Conservation (phyloP, 2,797 vertebrate genomes). For the Pachyuromys duprasi region DNA sequence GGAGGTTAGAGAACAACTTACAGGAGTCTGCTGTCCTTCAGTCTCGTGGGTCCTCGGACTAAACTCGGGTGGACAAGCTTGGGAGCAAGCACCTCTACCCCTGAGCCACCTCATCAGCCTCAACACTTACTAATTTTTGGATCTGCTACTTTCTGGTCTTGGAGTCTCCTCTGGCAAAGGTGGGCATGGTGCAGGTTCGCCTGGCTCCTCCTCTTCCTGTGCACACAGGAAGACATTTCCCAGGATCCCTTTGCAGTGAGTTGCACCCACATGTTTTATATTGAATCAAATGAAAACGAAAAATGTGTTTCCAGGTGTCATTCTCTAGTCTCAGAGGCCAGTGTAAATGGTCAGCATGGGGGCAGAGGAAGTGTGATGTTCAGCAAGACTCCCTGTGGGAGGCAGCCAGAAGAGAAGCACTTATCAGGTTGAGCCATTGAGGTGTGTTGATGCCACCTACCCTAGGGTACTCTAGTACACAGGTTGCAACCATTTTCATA, state of each 20-base stretch:
- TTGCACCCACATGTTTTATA: not conserved
- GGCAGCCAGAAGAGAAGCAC: not conserved
- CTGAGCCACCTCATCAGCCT: not conserved
- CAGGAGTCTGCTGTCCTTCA: not conserved
- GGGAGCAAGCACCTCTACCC: not conserved
- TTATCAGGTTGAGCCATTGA: not conserved
- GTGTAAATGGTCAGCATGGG: not conserved
- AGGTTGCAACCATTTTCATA: not conserved
- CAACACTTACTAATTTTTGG: not conserved
- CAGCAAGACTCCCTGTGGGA: not conserved
- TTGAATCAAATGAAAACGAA: slow-evolving; percentile 2
- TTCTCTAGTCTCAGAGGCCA: not conserved
- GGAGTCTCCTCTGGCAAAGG: not conserved
- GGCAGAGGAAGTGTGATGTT: not conserved
- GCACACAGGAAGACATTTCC: slow-evolving; percentile 27
- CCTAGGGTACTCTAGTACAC: not conserved
- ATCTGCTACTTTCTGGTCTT: not conserved
- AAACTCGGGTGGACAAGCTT: not conserved
- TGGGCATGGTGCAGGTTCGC: too few species aligned
- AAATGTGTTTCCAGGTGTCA: too few species aligned
- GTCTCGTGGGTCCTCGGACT: too few species aligned
- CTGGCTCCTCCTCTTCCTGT: not conserved
- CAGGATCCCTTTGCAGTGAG: not conserved
- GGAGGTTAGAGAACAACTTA: not conserved
- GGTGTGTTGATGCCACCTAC: not conserved